These are phyloP conservation scores for Emydocephalus ijimae DNA, from an alignment of 2,113 vertebrate genomes.

Conservation along the genomic window DNA sequence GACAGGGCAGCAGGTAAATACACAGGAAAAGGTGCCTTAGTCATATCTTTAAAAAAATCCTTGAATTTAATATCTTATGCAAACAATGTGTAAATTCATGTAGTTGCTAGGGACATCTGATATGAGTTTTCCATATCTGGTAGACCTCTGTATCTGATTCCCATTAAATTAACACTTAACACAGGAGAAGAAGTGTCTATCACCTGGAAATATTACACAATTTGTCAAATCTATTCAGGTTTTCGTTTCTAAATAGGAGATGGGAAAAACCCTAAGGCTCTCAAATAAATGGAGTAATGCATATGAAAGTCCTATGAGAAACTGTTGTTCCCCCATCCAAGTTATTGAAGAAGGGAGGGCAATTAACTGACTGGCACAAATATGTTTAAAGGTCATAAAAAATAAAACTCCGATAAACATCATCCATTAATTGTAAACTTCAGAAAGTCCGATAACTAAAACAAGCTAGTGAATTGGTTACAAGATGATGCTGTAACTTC, in stretches of 20 bases:
- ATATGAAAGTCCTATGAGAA: neutral
- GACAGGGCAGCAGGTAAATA: neutral
- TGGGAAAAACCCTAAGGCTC: neutral
- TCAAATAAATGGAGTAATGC: neutral
- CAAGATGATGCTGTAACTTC: slow-evolving; percentile 1
- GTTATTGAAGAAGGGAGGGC: neutral
- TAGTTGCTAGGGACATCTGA: neutral
- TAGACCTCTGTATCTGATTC: neutral
- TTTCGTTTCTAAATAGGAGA: neutral
- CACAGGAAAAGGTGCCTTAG: neutral
- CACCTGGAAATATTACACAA: neutral
- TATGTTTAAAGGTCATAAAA: slow-evolving; percentile 15
- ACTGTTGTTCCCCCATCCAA: neutral
- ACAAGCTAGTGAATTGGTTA: rapidly evolving
- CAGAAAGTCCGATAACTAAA: neutral
- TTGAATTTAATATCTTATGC: neutral
- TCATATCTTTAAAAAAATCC: neutral
- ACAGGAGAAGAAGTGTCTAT: neutral
- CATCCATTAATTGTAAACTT: neutral
- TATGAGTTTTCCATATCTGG: neutral
- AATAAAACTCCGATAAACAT: neutral
- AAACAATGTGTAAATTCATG: neutral
- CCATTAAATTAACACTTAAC: neutral
- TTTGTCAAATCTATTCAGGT: neutral
- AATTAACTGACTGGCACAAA: neutral